Conservation (phyloP, 2,888 invertebrate genomes). For the Ganaspis brasiliensis region DNA sequence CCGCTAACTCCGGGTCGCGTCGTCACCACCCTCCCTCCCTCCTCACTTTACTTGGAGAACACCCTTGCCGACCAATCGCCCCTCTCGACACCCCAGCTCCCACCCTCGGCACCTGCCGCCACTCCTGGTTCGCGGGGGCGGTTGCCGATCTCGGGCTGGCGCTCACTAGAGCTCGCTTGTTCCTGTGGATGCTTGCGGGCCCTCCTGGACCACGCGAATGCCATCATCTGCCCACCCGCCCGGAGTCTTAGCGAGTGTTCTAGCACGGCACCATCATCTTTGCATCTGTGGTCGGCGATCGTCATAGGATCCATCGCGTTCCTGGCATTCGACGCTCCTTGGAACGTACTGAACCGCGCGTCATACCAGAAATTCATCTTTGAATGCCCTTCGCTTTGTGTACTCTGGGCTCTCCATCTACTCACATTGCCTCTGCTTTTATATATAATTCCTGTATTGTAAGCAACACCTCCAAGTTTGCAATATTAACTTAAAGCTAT, state of each 20-base stretch:
- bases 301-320: constrained; percentile 9
- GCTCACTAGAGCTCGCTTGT: constrained; percentile 62
- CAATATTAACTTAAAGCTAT: no score
- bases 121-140: constrained; percentile 54
- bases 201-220: constrained; percentile 69
- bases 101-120: constrained; percentile 60
- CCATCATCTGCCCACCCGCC: constrained; percentile 68
- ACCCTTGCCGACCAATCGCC: constrained; percentile 62
- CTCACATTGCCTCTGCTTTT: neutral
- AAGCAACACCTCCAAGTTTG: neutral
- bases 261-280: constrained; percentile 16
- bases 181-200: constrained; percentile 67
- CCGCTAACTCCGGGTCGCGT: constrained; percentile 67
- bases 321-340: constrained; percentile 18
- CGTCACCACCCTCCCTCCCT: constrained; percentile 56
- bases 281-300: constrained; percentile 24
- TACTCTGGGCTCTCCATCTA: neutral
- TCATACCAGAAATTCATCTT: constrained; percentile 27
- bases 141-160: constrained; percentile 54
- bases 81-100: constrained; percentile 55
- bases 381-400: constrained; percentile 2
- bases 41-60: constrained; percentile 57
- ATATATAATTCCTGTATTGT: neutral
- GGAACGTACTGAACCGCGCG: constrained; percentile 29
- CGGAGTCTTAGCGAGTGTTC: constrained; percentile 16